Percentiles rank a stretch among this genome's conserved stretches.
Conservation (phyloP, 2,888 invertebrate genomes). For the Drosophila neoperkinsi region DNA sequence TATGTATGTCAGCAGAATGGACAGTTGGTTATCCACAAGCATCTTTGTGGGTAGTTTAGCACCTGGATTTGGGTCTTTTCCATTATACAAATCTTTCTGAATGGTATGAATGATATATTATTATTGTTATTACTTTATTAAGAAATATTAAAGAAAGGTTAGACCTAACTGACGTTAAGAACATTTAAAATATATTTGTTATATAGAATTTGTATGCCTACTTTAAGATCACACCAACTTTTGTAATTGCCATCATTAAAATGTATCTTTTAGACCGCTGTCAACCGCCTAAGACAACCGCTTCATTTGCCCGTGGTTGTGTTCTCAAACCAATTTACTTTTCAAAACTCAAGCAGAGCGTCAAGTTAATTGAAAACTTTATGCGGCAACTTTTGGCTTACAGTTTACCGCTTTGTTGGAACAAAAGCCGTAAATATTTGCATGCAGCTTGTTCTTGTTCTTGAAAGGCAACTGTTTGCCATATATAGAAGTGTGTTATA, state of each 20-base stretch:
- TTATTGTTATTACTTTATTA: neutral
- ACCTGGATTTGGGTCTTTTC: neutral
- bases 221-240: neutral
- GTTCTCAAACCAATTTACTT: constrained; percentile 21
- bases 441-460: constrained; percentile 6
- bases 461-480: constrained; percentile 1
- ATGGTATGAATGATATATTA: neutral
- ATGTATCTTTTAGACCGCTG: neutral
- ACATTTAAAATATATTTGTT: neutral
- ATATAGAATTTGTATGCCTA: neutral
- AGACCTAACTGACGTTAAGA: accelerated
- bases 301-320: constrained; percentile 36
- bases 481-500: constrained; percentile 1
- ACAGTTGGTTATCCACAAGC: neutral
- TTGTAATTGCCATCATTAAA: neutral
- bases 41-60: neutral
- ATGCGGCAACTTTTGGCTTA: constrained; percentile 30
- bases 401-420: constrained; percentile 20
- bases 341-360: neutral
- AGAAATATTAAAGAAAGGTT: neutral
- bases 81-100: neutral
- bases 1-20: neutral
- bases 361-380: constrained; percentile 41
- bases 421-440: constrained; percentile 58
- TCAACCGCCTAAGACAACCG: constrained; percentile 10